Evolutionary conservation across 2,888 invertebrate species (phyloP).

Genomic region (Nephrotoma guestfalica): DNA sequence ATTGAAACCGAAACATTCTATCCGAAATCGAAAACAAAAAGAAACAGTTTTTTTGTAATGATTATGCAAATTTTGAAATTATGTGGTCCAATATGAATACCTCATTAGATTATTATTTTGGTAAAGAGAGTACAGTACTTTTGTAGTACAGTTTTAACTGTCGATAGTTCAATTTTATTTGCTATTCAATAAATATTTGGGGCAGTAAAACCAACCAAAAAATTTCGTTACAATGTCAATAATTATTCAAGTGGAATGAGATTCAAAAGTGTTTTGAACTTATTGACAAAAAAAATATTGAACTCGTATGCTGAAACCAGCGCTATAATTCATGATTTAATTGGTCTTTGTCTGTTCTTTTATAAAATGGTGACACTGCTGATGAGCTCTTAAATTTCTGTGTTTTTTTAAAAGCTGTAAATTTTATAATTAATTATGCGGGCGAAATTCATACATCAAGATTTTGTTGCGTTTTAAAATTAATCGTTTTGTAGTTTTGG

Average conservation of each 20-base stretch:
- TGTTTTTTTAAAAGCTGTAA: too few species aligned
- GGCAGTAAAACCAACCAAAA: not conserved
- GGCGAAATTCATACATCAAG: not conserved
- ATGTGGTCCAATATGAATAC: not conserved
- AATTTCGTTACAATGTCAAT: not conserved
- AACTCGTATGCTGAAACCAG: not conserved
- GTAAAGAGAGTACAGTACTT: too few species aligned
- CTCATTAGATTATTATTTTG: not conserved
- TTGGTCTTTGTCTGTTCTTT: too few species aligned
- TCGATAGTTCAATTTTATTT: not conserved
- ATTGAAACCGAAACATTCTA: not conserved
- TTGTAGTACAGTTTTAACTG: not conserved
- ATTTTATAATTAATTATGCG: not conserved
- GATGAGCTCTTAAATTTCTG: too few species aligned
- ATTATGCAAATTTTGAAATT: not conserved
- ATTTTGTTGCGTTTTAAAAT: not conserved
- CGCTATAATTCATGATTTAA: too few species aligned
- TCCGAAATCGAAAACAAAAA: not conserved
- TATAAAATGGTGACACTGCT: too few species aligned
- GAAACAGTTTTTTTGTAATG: not conserved
- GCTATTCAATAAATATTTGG: not conserved
- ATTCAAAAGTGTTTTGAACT: not conserved
- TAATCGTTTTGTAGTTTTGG: not conserved
- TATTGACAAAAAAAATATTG: not conserved
- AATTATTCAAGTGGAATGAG: not conserved